Evolutionary conservation across 2,797 vertebrate species (phyloP).

Genomic region (Pipistrellus kuhlii): DNA sequence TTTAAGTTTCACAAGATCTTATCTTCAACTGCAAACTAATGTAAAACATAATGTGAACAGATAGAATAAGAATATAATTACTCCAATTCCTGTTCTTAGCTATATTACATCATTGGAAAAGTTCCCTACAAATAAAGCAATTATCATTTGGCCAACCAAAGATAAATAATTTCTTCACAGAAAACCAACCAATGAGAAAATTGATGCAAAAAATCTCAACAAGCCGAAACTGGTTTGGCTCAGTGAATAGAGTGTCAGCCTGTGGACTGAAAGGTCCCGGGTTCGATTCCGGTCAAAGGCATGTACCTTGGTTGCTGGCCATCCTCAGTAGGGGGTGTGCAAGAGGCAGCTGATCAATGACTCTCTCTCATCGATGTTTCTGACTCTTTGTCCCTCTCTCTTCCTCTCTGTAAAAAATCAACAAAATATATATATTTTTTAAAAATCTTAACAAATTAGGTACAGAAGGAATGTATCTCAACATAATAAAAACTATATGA

Average conservation of each 20-base stretch:
- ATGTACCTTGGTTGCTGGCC: too few relatives aligned
- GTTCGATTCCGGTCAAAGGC: too few relatives aligned
- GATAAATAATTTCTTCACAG: not conserved
- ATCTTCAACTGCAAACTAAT: constrained; percentile 15
- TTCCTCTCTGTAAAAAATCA: too few relatives aligned
- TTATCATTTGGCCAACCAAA: constrained; percentile 1
- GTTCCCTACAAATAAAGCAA: not conserved
- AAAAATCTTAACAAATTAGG: not conserved
- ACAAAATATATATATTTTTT: too few relatives aligned
- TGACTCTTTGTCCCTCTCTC: too few relatives aligned
- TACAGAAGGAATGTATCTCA: not conserved
- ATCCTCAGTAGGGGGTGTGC: too few relatives aligned
- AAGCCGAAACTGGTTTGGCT: too few relatives aligned
- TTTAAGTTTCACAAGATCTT: constrained; percentile 26
- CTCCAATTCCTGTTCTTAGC: not conserved
- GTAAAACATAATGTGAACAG: not conserved
- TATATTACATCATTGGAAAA: not conserved
- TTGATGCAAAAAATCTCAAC: too few relatives aligned
- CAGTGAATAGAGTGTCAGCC: too few relatives aligned
- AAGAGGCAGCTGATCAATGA: too few relatives aligned
- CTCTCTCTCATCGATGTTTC: too few relatives aligned
- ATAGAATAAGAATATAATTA: not conserved
- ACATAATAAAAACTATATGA: not conserved
- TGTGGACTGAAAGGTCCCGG: too few relatives aligned
- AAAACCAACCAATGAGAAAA: constrained; percentile 47